Evolutionary conservation across 2,797 vertebrate genomes (phyloP), one percentile per base, ranked within the genome.

Genomic region (Buceros bicornis): DNA sequence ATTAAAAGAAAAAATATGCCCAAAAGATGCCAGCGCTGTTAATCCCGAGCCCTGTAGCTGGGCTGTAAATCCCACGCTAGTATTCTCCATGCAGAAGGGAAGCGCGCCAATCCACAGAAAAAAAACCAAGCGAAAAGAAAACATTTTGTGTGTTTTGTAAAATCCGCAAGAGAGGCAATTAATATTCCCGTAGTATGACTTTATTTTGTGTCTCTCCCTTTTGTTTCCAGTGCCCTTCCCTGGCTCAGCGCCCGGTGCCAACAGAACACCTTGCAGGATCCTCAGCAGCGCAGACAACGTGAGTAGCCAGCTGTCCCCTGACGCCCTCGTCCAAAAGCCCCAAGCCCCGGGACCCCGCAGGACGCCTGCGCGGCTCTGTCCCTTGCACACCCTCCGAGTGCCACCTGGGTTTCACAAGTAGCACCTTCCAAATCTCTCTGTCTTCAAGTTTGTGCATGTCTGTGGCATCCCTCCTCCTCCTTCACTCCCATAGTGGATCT

Each of bases 231-330:
- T 98, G 97, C 98, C 99, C 98, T 97, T 98, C 97, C 98, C 98
- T 99, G 99, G 98, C 99, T 98, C 97, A 91, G 97, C 98, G 98
- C 99, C 98, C 97, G 92, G 98, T 99, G 99, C 99, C 99, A 99
- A 98, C 98, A 97, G 98, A 98, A 97, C 97, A 98, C 98, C 98
- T 98, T 95, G 95, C 98, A 97, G 98, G 98, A 99, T 98, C 98
- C 98, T 97, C 97, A 95, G 96, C 98, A 97, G 96, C 90, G 91
- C 97, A 98, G 98, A 98, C 98, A 98, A 92, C 94, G 98, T 98
- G 96, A 98, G 97, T 98, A 98, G 97, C 98, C 97, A 93, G 98
- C 95, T 92, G 89, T 97, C 95, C 96, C 97, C 91, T 96, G 97
- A 95, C 92, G 97, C 97, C 97, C 94, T 97, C 82, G 92, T 96